phyloP scores from a whole-genome alignment of 2,113 vertebrate species.

The Bos indicus region DNA sequence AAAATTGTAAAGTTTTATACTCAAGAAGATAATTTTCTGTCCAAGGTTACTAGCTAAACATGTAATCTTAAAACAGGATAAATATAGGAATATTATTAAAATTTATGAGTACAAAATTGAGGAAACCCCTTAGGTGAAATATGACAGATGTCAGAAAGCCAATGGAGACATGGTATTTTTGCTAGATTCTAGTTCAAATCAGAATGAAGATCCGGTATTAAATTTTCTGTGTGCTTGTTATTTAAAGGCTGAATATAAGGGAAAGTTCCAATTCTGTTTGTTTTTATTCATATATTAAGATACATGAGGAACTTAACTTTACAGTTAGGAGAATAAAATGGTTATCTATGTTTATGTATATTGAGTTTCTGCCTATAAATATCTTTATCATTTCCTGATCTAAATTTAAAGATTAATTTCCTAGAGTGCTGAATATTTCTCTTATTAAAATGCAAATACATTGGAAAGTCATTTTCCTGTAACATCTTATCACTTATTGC shows the following conservation, averaged over 20 bases:
- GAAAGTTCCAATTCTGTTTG: neutral
- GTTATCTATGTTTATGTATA: neutral
- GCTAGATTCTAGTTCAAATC: neutral
- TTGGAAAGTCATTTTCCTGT: constrained; percentile 13
- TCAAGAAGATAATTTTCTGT: neutral
- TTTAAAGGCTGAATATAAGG: neutral
- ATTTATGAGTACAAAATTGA: neutral
- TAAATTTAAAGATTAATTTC: neutral
- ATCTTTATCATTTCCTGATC: neutral
- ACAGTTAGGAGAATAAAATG: neutral
- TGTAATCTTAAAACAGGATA: neutral
- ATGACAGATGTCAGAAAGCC: neutral
- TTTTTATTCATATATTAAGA: neutral
- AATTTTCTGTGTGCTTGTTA: neutral
- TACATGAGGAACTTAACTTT: neutral
- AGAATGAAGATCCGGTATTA: neutral
- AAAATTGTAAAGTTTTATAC: neutral
- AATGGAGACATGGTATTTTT: neutral
- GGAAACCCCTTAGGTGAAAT: neutral
- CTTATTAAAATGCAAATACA: constrained; percentile 49
- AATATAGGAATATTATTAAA: neutral
- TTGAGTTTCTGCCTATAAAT: neutral
- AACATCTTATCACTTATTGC: neutral
- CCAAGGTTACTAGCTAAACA: neutral
- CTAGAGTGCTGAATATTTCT: neutral